Conservation (phyloP, 2,113 vertebrate genomes). For the Hemichromis elongatus region DNA sequence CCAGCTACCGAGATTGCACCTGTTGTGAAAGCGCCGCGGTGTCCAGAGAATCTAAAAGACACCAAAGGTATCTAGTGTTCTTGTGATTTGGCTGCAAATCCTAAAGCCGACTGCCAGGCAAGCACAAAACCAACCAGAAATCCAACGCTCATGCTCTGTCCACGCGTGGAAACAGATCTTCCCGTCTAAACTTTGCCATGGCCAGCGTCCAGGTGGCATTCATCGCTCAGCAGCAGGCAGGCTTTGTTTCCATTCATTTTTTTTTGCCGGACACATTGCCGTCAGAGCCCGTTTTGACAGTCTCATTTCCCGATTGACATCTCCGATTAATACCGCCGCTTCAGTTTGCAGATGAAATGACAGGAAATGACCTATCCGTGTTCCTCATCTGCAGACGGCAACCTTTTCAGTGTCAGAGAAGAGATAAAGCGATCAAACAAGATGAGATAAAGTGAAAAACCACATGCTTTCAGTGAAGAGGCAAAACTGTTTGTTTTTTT, state of each 20-base stretch:
- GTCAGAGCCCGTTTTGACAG: conserved; percentile 21
- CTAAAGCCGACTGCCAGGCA: conserved; percentile 2
- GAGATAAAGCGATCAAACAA: background rate
- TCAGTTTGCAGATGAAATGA: conserved; percentile 19
- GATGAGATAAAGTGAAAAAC: background rate
- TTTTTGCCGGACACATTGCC: background rate
- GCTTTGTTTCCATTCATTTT: background rate
- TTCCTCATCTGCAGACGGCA: background rate
- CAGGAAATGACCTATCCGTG: background rate
- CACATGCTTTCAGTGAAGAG: background rate
- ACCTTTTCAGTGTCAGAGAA: background rate
- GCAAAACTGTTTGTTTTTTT: background rate
- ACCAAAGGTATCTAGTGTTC: conserved; percentile 25
- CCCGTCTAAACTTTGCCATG: background rate
- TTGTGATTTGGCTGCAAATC: conserved; percentile 34
- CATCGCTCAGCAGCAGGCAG: background rate
- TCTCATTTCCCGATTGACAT: conserved; percentile 20
- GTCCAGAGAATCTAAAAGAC: conserved; percentile 4
- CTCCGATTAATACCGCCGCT: conserved; percentile 6
- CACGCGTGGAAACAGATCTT: conserved; percentile 16
- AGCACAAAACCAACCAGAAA: conserved; percentile 1
- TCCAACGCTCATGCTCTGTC: background rate
- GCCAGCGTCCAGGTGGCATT: conserved; percentile 31
- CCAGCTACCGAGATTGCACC: conserved; percentile 11
- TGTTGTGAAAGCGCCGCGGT: conserved; percentile 9